Percentiles rank a stretch among this genome's conserved stretches.
These are phyloP conservation scores for Struthidea cinerea DNA, from an alignment of 2,113 vertebrate species.

Conservation along the genomic window DNA sequence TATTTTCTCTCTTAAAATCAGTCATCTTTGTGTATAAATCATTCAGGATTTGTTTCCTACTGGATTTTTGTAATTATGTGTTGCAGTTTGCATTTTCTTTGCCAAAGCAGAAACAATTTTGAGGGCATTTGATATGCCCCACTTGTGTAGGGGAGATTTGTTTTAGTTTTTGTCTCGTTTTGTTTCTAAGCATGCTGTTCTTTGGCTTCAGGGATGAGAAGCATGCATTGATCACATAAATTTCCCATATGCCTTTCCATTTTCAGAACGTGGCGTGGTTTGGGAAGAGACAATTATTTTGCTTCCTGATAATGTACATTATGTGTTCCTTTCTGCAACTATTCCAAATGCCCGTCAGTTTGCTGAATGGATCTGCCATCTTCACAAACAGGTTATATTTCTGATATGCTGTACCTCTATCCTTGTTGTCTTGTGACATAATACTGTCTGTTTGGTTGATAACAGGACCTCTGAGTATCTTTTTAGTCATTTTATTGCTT, in stretches of 20 bases:
- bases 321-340: constrained; percentile 97
- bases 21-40: neutral
- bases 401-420: neutral
- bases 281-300: constrained; percentile 99
- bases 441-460: neutral
- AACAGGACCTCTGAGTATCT: neutral
- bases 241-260: neutral
- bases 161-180: neutral
- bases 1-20: neutral
- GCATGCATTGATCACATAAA: neutral
- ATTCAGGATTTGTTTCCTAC: neutral
- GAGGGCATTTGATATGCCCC: neutral
- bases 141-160: neutral
- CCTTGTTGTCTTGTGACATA: neutral
- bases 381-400: constrained; percentile 89
- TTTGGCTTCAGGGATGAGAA: neutral
- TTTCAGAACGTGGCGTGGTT: constrained; percentile 93
- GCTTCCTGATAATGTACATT: constrained; percentile 96
- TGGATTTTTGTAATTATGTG: neutral
- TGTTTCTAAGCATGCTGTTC: neutral
- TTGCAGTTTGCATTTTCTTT: neutral
- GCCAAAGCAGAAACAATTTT: neutral
- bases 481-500: neutral
- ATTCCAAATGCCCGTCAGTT: constrained; percentile 98
- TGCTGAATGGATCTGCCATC: constrained; percentile 98